phyloP scores from a whole-genome alignment of 2,113 vertebrate species.

The Microcebus tavaratra region DNA sequence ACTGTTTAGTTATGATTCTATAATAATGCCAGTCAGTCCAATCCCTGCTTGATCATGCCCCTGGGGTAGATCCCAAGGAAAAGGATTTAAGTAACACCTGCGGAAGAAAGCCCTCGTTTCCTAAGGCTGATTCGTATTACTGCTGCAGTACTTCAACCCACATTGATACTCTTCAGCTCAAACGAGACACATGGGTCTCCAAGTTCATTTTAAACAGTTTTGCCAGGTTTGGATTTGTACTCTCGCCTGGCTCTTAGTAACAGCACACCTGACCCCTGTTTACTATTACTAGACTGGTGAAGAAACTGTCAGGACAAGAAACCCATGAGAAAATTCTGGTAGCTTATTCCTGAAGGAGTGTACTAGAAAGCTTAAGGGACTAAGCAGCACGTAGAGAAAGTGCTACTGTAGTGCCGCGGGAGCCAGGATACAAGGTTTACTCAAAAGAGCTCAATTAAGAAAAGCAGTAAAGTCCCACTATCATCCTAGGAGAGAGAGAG shows the following conservation, averaged over 20 bases:
- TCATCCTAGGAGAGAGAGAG: too few relatives aligned
- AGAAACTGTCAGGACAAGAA: neutral
- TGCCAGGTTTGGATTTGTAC: neutral
- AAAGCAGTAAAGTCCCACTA: neutral
- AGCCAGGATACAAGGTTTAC: rapidly evolving
- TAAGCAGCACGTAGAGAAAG: neutral
- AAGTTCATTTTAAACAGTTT: neutral
- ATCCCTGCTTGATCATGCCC: neutral
- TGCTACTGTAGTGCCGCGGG: rapidly evolving
- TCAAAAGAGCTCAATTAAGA: rapidly evolving
- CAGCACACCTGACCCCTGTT: rapidly evolving
- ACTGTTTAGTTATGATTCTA: neutral
- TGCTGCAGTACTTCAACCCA: neutral
- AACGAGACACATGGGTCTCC: neutral
- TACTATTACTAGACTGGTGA: neutral
- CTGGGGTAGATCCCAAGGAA: too few relatives aligned
- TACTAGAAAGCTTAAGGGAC: neutral
- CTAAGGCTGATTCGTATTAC: rapidly evolving
- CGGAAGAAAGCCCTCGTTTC: neutral
- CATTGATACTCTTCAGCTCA: neutral
- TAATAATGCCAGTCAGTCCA: rapidly evolving
- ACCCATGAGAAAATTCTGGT: too few relatives aligned
- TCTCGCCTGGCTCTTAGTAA: neutral
- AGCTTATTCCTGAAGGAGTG: neutral
- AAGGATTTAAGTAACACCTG: neutral